Conservation (phyloP, 2,797 vertebrate species). For the Hephaestus fuliginosus region DNA sequence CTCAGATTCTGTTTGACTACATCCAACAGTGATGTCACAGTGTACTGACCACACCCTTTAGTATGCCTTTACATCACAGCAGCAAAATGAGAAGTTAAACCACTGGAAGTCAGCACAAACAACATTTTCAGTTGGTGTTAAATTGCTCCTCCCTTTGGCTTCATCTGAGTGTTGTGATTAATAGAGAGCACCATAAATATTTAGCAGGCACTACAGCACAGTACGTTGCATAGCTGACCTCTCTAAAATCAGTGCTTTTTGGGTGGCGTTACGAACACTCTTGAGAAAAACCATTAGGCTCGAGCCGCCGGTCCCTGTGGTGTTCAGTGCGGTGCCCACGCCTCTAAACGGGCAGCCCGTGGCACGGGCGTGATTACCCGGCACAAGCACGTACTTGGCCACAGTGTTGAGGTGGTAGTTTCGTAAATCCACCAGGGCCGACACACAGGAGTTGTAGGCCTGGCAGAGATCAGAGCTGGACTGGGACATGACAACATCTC, state of each 20-base stretch:
- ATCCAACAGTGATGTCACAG: background rate
- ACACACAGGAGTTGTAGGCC: constrained; percentile 84
- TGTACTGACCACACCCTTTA: background rate
- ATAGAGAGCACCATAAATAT: background rate
- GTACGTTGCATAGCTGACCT: background rate
- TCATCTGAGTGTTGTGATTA: background rate
- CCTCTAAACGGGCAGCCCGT: constrained; percentile 62
- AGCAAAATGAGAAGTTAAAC: constrained; percentile 4
- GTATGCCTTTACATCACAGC: background rate
- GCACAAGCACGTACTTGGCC: constrained; percentile 83
- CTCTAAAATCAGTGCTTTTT: constrained; percentile 69
- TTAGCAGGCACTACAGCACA: background rate
- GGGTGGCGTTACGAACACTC: constrained; percentile 84
- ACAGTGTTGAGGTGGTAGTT: constrained; percentile 86
- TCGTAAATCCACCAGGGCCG: constrained; percentile 80
- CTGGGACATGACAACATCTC: constrained; percentile 70
- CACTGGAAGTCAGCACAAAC: background rate
- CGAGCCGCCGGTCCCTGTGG: constrained; percentile 86
- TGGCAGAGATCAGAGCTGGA: constrained; percentile 57
- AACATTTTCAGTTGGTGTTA: background rate
- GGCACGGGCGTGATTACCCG: constrained; percentile 26
- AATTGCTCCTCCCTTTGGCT: constrained; percentile 1
- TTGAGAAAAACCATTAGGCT: constrained; percentile 87
- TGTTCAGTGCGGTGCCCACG: constrained; percentile 50
- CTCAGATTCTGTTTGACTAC: background rate